phyloP scores from a whole-genome alignment of 2,888 invertebrate species.

The Pediacus dermestoides region DNA sequence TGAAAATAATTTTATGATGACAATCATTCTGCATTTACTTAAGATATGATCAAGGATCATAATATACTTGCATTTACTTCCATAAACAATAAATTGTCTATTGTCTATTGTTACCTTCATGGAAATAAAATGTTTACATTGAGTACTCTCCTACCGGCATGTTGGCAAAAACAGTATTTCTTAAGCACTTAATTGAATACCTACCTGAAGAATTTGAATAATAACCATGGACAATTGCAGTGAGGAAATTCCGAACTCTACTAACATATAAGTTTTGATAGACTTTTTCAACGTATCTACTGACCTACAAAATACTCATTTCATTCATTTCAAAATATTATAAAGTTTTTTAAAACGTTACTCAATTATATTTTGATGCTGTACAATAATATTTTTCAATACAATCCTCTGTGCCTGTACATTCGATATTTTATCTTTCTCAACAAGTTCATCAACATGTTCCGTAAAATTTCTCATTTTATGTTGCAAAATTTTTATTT shows the following conservation, averaged over 20 bases:
- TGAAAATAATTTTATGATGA: too few species aligned
- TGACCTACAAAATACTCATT: conserved; percentile 1
- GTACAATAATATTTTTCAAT: conserved; percentile 2
- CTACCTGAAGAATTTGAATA: conserved; percentile 7
- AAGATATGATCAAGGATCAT: too few species aligned
- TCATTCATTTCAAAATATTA: too few species aligned
- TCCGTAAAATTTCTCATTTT: not conserved
- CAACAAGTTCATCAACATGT: not conserved
- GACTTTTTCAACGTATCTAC: not conserved
- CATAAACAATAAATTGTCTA: too few species aligned
- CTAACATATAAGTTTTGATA: not conserved
- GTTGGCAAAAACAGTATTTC: too few species aligned
- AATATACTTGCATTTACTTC: too few species aligned
- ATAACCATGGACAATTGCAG: conserved; percentile 6
- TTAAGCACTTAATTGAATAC: too few species aligned
- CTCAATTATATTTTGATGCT: conserved; percentile 6
- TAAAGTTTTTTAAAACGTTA: too few species aligned
- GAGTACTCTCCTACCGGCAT: too few species aligned
- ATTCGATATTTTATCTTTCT: not conserved
- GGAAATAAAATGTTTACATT: too few species aligned
- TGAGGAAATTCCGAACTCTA: conserved; percentile 4
- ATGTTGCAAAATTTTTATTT: conserved; percentile 7
- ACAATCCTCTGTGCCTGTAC: not conserved
- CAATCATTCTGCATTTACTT: too few species aligned
- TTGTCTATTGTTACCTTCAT: too few species aligned